phyloP scores from a whole-genome alignment of 2,797 vertebrate genomes.

The Pyrocephalus nanus region DNA sequence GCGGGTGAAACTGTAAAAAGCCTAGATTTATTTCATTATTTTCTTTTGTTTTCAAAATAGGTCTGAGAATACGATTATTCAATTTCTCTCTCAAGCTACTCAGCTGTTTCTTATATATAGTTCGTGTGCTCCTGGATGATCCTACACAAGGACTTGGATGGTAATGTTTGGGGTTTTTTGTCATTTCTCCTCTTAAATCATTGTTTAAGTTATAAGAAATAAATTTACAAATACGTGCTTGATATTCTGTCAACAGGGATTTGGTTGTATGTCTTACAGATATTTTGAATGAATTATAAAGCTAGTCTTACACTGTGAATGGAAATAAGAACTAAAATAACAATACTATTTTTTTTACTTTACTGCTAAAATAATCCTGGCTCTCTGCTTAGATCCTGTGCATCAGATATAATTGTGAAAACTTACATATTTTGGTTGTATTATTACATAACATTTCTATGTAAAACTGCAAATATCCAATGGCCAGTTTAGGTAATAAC shows the following conservation, averaged over 20 bases:
- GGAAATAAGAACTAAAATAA: background rate
- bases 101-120: conserved; percentile 85
- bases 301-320: background rate
- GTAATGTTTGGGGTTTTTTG: conserved; percentile 53
- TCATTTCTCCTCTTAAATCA: background rate
- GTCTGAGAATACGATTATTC: conserved; percentile 84
- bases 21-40: background rate
- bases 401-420: background rate
- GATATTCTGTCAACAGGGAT: background rate
- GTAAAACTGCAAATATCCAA: background rate
- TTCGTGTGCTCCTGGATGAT: conserved; percentile 80
- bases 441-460: background rate
- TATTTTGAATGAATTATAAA: background rate
- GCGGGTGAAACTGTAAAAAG: background rate
- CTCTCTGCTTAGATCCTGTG: background rate
- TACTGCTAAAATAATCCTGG: background rate
- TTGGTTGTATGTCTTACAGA: background rate
- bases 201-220: background rate
- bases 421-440: background rate
- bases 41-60: conserved; percentile 71
- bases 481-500: background rate
- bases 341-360: background rate
- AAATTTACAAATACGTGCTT: background rate
- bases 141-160: conserved; percentile 75
- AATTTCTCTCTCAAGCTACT: conserved; percentile 86